Conservation (phyloP, 2,797 vertebrate species). For the Neopelma chrysocephalum region DNA sequence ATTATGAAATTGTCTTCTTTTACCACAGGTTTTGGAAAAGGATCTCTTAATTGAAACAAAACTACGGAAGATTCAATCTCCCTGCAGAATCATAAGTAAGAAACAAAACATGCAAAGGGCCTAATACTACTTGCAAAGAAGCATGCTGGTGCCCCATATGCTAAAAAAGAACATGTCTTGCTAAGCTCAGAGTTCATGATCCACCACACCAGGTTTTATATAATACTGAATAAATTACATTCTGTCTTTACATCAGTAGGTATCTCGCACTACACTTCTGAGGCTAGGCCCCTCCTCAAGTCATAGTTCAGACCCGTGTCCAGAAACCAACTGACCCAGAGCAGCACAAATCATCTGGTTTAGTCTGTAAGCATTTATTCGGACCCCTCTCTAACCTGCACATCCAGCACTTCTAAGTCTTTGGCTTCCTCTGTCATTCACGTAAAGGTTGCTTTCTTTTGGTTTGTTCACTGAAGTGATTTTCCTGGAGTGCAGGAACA, state of each 20-base stretch:
- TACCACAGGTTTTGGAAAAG: neutral
- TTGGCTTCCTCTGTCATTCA: neutral
- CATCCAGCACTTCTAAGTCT: neutral
- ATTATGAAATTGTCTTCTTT: neutral
- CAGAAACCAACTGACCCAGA: neutral
- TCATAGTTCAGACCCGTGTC: neutral
- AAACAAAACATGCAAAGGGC: neutral
- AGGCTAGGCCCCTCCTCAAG: neutral
- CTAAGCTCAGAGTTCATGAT: neutral
- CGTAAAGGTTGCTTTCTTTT: neutral
- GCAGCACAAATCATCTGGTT: neutral
- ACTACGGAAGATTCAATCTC: neutral
- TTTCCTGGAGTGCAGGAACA: neutral
- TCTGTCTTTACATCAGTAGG: neutral
- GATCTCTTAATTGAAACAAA: neutral
- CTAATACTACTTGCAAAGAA: neutral
- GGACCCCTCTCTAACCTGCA: neutral
- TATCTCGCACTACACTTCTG: neutral
- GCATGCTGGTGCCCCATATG: neutral
- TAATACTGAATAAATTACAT: neutral
- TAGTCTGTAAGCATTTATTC: neutral
- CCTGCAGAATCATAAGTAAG: neutral
- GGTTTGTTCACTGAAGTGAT: neutral
- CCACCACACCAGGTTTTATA: neutral
- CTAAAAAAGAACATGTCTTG: neutral